These are phyloP conservation scores for Tenthredo livida DNA, from an alignment of 2,888 invertebrate genomes.

Conservation along the genomic window DNA sequence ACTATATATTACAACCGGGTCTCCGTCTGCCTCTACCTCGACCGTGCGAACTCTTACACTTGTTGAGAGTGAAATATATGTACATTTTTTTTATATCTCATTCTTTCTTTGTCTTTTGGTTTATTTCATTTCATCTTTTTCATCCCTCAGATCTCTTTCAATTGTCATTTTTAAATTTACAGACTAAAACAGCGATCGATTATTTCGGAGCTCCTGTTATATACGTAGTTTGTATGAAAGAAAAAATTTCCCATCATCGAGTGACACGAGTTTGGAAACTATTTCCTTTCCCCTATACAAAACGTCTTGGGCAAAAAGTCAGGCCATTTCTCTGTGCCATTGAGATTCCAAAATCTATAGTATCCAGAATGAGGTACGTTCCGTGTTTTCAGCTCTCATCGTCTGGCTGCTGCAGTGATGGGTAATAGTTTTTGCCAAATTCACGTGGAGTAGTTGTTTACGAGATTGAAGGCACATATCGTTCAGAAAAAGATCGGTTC, in stretches of 20 bases:
- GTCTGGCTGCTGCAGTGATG: not conserved
- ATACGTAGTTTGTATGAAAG: too few relatives aligned
- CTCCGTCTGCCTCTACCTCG: not conserved
- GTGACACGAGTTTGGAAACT: not conserved
- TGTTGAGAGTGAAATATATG: conserved; percentile 13
- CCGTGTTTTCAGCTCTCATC: not conserved
- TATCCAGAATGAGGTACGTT: not conserved
- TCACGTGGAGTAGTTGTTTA: conserved; percentile 49
- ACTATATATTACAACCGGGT: conserved; percentile 26
- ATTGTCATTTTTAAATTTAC: not conserved
- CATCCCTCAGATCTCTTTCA: not conserved
- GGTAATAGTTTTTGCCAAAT: not conserved
- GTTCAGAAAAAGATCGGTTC: conserved; percentile 39
- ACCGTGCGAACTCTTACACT: conserved; percentile 38
- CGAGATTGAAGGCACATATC: conserved; percentile 42
- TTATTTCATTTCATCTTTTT: not conserved
- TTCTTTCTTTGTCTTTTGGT: not conserved
- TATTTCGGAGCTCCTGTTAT: too few relatives aligned
- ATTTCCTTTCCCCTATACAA: not conserved
- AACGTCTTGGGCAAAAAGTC: not conserved
- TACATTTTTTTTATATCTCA: not conserved
- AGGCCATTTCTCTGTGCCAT: not conserved
- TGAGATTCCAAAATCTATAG: not conserved
- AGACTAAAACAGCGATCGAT: not conserved
- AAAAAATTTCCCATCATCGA: not conserved